phyloP scores from a whole-genome alignment of 2,113 vertebrate species.

The Cynopterus brachyotis region DNA sequence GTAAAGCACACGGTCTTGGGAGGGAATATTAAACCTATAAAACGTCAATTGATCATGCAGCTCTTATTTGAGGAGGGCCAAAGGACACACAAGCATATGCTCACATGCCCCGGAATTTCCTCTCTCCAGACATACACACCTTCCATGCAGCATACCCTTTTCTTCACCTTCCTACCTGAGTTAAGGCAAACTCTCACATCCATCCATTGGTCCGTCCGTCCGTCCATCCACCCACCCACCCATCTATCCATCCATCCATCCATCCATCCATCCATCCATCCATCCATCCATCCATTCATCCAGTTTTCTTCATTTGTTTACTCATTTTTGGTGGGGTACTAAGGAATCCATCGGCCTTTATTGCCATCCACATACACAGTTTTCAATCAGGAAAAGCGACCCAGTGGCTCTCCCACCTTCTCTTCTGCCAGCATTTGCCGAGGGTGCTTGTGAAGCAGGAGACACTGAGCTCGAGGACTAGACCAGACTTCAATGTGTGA shows the following conservation, averaged over 20 bases:
- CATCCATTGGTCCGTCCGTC: neutral
- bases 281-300: neutral
- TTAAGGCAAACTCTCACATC: neutral
- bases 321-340: neutral
- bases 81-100: conserved; percentile 44
- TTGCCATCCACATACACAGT: neutral
- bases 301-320: neutral
- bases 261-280: neutral
- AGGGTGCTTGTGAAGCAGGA: neutral
- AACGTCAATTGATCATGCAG: conserved; percentile 69
- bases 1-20: conserved; percentile 63
- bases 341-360: neutral
- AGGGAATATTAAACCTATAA: conserved; percentile 78
- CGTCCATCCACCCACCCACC: neutral
- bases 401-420: neutral
- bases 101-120: neutral
- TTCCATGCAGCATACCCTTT: neutral
- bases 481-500: neutral
- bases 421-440: neutral
- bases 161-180: neutral
- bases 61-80: conserved; percentile 55
- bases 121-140: neutral
- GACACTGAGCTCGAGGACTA: neutral
- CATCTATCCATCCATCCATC: neutral
- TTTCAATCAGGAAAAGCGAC: neutral